A percentile compares a stretch with the other conserved stretches of the same genome.
These are phyloP conservation scores for Pangasius mekongensis DNA, from an alignment of 2,797 vertebrate genomes.

Conservation along the genomic window DNA sequence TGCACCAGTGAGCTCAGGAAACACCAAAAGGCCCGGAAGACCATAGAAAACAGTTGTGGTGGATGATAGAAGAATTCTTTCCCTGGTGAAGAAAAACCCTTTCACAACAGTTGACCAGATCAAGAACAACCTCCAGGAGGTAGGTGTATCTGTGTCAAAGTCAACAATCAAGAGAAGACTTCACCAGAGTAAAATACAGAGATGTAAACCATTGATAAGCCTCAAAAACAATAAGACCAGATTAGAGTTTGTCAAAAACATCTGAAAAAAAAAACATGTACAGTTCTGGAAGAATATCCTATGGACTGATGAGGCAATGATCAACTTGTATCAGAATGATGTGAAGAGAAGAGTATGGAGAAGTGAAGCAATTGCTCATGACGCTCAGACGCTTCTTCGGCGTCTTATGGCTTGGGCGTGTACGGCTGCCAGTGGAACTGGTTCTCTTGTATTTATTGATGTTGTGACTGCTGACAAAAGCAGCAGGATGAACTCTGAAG, in stretches of 20 bases:
- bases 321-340: neutral
- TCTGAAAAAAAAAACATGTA: neutral
- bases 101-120: neutral
- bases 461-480: neutral
- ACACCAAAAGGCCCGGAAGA: neutral
- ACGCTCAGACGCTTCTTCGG: neutral
- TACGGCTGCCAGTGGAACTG: neutral
- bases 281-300: neutral
- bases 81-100: neutral
- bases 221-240: neutral
- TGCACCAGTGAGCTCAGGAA: neutral
- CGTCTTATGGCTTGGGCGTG: neutral
- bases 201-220: neutral
- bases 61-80: neutral
- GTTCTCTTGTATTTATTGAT: neutral
- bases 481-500: neutral
- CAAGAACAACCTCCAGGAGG: neutral
- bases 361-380: neutral
- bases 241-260: neutral
- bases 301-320: neutral
- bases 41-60: neutral
- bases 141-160: slow-evolving; percentile 3
- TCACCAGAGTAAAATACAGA: neutral
- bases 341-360: neutral
- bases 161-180: neutral